Evolutionary conservation across 2,113 vertebrate genomes (phyloP), one percentile per base, ranked within the genome.

Genomic region (Menidia beryllina): DNA sequence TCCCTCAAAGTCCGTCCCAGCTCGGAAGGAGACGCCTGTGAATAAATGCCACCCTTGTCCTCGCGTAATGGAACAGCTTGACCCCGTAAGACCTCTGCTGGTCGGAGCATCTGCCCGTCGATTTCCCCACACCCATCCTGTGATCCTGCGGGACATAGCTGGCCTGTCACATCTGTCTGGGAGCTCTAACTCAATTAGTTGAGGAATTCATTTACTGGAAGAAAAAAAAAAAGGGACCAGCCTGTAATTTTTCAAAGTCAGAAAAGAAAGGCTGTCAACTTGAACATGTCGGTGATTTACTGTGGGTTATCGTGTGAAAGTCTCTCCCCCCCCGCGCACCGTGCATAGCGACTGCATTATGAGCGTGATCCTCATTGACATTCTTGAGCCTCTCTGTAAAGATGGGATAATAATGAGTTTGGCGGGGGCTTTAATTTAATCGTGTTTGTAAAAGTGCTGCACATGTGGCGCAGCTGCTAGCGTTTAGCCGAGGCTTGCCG

Each of bases 31-130:
- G 65, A 82, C 36, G 83, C 55, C 75, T 67, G 76, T 82, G 86
- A 88, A 87, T 89, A 91, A 91, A 92, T 82, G 79, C 81, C 86
- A 85, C 84, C 89, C 88, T 91, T 93, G 88, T 92, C 75, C 66
- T 85, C 77, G 82, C 77, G 81, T 90, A 89, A 92, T 91, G 89
- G 86, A 86, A 61, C 75, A 76, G 88, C 85, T 87, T 90, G 91
- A 91, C 86, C 89, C 71, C 56, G 27, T 5, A 36, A 85, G 91
- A 86, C 87, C 89, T 83, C 83, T 72, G 77, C 82, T 26, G 88
- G 77, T 88, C 20, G 15, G 59, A 84, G 83, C 90, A 91, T 88
- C 87, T 92, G 90, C 81, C 86, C 62, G 85, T 82, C 73, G 61
- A 86, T 89, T 72, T 53, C 52, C 6, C 5, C 63, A 39, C 59